Evolutionary conservation across 2,113 vertebrate species (phyloP).

Genomic region (Psittacus erithacus): DNA sequence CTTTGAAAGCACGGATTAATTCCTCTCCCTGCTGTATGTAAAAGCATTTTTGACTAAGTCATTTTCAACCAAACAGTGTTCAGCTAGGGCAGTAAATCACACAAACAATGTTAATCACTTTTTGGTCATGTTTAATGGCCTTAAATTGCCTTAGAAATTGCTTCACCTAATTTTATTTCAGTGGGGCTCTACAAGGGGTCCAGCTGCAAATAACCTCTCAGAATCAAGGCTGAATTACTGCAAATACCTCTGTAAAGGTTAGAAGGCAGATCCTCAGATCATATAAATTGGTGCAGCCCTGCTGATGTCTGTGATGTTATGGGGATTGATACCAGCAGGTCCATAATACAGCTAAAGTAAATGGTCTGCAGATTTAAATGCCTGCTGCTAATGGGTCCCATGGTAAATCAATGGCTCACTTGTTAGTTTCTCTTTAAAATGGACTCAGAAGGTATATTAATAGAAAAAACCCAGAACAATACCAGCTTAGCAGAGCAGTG

Average conservation of each 20-base stretch:
- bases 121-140: conserved; percentile 3
- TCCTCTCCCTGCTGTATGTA: not conserved
- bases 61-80: conserved; percentile 37
- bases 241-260: not conserved
- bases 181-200: not conserved
- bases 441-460: not conserved
- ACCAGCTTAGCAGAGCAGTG: not conserved
- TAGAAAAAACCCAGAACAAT: not conserved
- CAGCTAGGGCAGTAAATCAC: conserved; percentile 41
- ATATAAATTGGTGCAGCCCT: not conserved
- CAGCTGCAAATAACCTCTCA: not conserved
- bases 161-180: conserved; percentile 42
- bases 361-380: conserved; percentile 31
- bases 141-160: conserved; percentile 30
- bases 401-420: conserved; percentile 33
- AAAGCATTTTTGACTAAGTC: conserved; percentile 33
- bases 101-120: conserved; percentile 61
- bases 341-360: conserved; percentile 10
- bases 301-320: conserved; percentile 30
- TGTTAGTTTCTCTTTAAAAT: conserved; percentile 49
- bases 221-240: conserved; percentile 14
- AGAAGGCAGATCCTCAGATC: not conserved
- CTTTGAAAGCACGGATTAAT: conserved; percentile 32
- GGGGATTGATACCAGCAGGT: conserved; percentile 48
- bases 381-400: conserved; percentile 20